Conservation (phyloP, 2,113 vertebrate species). For the Halichoerus grypus region DNA sequence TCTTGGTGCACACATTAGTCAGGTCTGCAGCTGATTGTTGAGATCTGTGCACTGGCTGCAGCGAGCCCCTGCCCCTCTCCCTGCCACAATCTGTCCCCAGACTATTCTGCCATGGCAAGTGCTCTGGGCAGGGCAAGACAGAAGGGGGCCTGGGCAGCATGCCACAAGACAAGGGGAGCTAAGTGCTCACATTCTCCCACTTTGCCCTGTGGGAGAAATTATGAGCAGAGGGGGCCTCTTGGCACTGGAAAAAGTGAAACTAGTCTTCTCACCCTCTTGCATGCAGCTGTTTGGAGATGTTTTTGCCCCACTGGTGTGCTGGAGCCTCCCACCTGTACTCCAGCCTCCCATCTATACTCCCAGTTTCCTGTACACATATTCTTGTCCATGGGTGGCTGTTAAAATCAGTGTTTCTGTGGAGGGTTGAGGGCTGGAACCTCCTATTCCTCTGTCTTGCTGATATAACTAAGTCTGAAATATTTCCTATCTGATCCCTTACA, state of each 20-base stretch:
- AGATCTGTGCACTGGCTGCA: accelerated
- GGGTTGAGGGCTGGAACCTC: not conserved
- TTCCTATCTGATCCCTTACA: not conserved
- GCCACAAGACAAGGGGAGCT: no score
- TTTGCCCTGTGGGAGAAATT: not conserved
- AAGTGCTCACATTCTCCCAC: not conserved
- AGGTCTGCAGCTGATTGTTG: no score
- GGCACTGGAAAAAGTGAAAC: not conserved
- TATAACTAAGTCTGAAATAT: not conserved
- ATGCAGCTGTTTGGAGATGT: not conserved
- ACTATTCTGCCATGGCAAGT: accelerated
- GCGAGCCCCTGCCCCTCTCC: not conserved
- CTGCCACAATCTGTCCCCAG: not conserved
- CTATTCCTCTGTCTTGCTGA: not conserved
- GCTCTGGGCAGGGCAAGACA: accelerated
- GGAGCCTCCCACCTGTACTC: not conserved
- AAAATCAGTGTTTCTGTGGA: not conserved
- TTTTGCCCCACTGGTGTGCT: not conserved
- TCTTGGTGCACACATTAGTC: no score
- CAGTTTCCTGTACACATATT: not conserved
- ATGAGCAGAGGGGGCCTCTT: accelerated
- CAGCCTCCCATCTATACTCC: not conserved
- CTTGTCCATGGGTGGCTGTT: not conserved
- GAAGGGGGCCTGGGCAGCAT: not conserved
- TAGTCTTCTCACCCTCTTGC: not conserved